These are phyloP conservation scores for Drosophila nigritarsus DNA, from an alignment of 2,888 invertebrate species.

Conservation along the genomic window DNA sequence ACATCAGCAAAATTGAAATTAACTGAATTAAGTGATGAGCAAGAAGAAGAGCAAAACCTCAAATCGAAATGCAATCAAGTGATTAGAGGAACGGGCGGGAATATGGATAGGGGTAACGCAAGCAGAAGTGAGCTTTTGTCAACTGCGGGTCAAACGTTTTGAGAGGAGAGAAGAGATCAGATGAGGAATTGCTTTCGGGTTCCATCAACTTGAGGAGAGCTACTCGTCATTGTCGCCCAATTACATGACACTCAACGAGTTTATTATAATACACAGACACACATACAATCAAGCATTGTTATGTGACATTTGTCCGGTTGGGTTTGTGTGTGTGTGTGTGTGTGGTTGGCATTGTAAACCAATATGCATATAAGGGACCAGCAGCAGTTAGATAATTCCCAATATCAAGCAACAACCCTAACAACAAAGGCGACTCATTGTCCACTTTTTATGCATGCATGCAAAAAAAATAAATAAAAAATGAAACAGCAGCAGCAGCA, in stretches of 20 bases:
- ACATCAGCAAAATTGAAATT: slow-evolving; percentile 49
- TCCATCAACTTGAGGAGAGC: slow-evolving; percentile 15
- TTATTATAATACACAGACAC: slow-evolving; percentile 39
- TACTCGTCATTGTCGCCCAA: slow-evolving; percentile 53
- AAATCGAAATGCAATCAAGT: slow-evolving; percentile 55
- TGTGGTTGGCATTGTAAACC: slow-evolving; percentile 54
- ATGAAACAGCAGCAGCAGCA: background rate
- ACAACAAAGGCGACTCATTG: slow-evolving; percentile 62
- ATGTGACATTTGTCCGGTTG: slow-evolving; percentile 34
- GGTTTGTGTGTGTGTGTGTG: slow-evolving; percentile 11
- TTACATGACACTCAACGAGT: slow-evolving; percentile 53
- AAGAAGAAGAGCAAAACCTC: slow-evolving; percentile 36
- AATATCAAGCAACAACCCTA: slow-evolving; percentile 26
- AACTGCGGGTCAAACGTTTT: slow-evolving; percentile 56
- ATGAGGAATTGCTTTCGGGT: background rate
- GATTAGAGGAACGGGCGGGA: background rate
- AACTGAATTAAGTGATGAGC: slow-evolving; percentile 65
- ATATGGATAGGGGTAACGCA: background rate
- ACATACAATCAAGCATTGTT: slow-evolving; percentile 17
- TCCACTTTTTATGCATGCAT: slow-evolving; percentile 57
- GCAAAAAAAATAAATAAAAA: slow-evolving; percentile 50
- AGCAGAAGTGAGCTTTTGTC: slow-evolving; percentile 8
- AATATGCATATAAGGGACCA: slow-evolving; percentile 71
- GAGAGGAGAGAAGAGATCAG: background rate
- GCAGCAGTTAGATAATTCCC: slow-evolving; percentile 64